phyloP scores from a whole-genome alignment of 1,140 invertebrate genomes.

The Uloborus diversus region DNA sequence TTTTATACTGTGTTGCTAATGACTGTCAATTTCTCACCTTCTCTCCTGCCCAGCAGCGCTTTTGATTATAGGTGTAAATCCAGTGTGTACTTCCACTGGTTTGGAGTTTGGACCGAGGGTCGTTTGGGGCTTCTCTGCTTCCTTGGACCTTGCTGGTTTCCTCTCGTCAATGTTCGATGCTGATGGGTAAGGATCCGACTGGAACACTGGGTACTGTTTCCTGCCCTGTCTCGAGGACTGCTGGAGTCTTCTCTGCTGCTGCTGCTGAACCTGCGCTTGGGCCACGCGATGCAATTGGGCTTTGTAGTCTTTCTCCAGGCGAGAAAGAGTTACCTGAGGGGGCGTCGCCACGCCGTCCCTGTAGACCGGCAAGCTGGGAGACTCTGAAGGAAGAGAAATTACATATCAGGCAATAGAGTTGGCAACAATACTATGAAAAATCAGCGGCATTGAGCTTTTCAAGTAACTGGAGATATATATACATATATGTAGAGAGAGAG shows the following conservation, averaged over 20 bases:
- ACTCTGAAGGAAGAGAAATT: neutral
- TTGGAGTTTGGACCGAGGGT: neutral
- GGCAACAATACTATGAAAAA: too few relatives aligned
- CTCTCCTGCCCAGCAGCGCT: neutral
- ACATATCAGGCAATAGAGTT: too few relatives aligned
- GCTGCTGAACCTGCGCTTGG: neutral
- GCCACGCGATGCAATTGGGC: neutral
- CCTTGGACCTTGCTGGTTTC: neutral
- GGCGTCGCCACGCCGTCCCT: slow-evolving; percentile 11
- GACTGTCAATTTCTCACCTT: too few relatives aligned
- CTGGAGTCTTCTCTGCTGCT: too few relatives aligned
- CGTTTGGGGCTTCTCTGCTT: neutral
- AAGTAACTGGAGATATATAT: neutral
- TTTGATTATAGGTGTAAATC: slow-evolving; percentile 28
- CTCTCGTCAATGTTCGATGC: slow-evolving; percentile 22
- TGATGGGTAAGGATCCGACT: neutral
- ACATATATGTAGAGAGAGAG: too few relatives aligned
- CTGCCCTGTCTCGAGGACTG: neutral
- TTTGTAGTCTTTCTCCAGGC: slow-evolving; percentile 21
- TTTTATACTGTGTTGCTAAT: too few relatives aligned
- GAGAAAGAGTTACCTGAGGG: slow-evolving; percentile 10
- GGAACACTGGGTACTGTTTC: neutral
- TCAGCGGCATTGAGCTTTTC: neutral
- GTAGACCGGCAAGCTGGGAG: neutral
- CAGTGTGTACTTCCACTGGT: slow-evolving; percentile 9